Evolutionary conservation across 2,113 vertebrate species (phyloP), one percentile per base, ranked within the genome.

Genomic region (Campylorhamphus procurvoides): DNA sequence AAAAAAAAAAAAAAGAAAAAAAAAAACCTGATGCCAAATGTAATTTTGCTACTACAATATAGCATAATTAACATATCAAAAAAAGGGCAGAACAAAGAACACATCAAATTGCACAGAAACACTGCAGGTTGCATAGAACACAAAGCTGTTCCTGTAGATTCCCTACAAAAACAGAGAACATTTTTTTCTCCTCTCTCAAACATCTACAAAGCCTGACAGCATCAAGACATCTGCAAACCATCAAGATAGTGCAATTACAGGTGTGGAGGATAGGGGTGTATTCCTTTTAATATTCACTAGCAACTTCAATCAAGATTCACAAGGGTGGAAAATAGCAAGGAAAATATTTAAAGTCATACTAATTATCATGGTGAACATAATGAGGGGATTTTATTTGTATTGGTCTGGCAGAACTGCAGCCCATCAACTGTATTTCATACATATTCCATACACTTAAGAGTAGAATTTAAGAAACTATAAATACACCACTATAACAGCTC

Each of bases 41-140:
- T 92, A 83, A 75, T 93, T 94, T 88, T 90, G 67, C 79, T 62
- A 72, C 67, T 46, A 85, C 67, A 93, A 94, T 90, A 85, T 24
- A 83, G 79, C 59, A 73, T 83, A 93, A 96, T 96, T 96, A 94
- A 78, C 73, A 53, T 64, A 78, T 53, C 86, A 69, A 90, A 77
- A 94, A 67, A 95, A 87, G 69, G 59, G 52, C 64, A 93, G 68
- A 93, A 95, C 88, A 96, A 94, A 86, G 72, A 87, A 52, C 47
- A 81, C 37, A 75, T 67, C 35, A 78, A 84, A 94, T 27, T 49
- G 22, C 42, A 87, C 19, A 72, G 47, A 68, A 82, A 92, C 74
- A 82, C 27, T 47, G 29, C 67, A 84, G 58, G 79, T 47, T 90
- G 37, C 52, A 40, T 3, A 88, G 60, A 84, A 71, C 60, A 86